Conservation (phyloP, 2,888 invertebrate species). For the Leptura quadrifasciata region DNA sequence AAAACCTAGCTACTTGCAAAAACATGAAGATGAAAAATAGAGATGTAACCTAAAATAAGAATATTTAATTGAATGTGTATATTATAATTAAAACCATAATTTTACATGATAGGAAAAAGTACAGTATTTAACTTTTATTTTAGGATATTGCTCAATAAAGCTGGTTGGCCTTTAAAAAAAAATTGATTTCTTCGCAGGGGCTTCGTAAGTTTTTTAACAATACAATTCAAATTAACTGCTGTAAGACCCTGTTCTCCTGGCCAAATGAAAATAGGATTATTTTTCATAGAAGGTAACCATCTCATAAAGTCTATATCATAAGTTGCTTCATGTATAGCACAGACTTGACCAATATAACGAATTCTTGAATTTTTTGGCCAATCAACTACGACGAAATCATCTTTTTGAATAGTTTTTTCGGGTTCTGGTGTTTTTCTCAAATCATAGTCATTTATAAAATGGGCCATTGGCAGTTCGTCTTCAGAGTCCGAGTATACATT, state of each 20-base stretch:
- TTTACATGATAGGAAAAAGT: too few species aligned
- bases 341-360: background rate
- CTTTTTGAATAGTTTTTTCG: background rate
- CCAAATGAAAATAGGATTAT: background rate
- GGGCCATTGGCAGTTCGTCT: background rate
- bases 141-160: background rate
- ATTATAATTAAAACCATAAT: too few species aligned
- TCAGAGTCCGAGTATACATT: background rate
- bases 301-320: conserved; percentile 7
- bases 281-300: background rate
- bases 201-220: background rate
- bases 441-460: background rate
- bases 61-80: too few species aligned
- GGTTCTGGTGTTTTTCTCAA: background rate
- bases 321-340: background rate
- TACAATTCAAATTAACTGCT: background rate
- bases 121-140: background rate
- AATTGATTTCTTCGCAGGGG: background rate
- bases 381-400: background rate
- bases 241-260: background rate
- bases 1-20: too few species aligned
- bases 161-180: background rate
- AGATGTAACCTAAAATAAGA: too few species aligned
- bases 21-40: too few species aligned
- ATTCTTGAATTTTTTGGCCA: background rate